These are phyloP conservation scores for Hirudinaria manillensis DNA, from an alignment of 2,888 invertebrate genomes.

Conservation along the genomic window DNA sequence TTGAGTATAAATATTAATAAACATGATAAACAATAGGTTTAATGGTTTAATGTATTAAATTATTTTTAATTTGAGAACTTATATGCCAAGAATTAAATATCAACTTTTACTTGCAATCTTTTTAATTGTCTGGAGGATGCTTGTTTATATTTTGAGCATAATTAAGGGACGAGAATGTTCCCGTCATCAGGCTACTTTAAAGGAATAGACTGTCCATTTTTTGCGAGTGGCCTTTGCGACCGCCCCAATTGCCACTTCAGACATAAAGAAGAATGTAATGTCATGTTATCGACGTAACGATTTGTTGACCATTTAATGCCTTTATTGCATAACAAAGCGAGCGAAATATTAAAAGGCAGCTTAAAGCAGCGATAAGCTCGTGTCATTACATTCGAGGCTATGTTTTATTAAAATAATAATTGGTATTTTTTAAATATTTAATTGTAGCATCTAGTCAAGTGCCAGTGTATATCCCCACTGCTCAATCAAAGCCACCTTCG, in stretches of 20 bases:
- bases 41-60: too few relatives aligned
- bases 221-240: conserved; percentile 70
- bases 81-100: too few relatives aligned
- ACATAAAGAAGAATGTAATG: conserved; percentile 58
- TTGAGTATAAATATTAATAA: too few relatives aligned
- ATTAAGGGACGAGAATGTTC: conserved; percentile 62
- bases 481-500: conserved; percentile 14
- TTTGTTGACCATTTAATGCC: neutral
- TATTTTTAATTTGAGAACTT: too few relatives aligned
- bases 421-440: neutral
- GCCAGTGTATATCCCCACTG: neutral
- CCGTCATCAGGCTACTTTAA: conserved; percentile 84
- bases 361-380: too few relatives aligned
- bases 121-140: too few relatives aligned
- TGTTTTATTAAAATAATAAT: neutral
- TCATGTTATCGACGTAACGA: neutral
- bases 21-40: too few relatives aligned
- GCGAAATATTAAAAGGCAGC: too few relatives aligned
- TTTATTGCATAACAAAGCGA: too few relatives aligned
- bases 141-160: too few relatives aligned
- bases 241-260: conserved; percentile 87
- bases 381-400: neutral
- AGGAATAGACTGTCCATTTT: conserved; percentile 78
- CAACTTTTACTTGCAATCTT: too few relatives aligned
- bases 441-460: neutral